Evolutionary conservation across 2,888 invertebrate species (phyloP).

Genomic region (Aphidoletes aphidimyza): DNA sequence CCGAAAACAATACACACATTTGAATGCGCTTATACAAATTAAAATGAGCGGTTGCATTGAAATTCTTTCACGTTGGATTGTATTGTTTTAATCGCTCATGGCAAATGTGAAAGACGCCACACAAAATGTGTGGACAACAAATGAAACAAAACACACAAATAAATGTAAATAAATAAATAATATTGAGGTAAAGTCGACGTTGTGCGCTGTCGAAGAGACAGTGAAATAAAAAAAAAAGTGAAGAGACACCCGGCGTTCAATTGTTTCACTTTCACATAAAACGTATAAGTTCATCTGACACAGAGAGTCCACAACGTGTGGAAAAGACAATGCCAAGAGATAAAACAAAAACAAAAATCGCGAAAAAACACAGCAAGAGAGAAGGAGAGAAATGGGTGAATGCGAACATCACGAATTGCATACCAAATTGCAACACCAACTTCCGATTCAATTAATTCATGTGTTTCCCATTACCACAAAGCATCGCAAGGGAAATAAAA

Average conservation of each 20-base stretch:
- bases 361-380: not conserved
- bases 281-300: constrained; percentile 26
- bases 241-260: not conserved
- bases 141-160: not conserved
- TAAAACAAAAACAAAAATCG: not conserved
- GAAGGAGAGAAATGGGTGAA: constrained; percentile 2
- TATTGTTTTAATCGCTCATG: constrained; percentile 14
- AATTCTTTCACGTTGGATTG: constrained; percentile 51
- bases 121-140: not conserved
- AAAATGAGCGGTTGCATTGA: not conserved
- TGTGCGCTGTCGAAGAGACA: not conserved
- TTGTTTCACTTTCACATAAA: constrained; percentile 41
- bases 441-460: constrained; percentile 21
- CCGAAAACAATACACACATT: constrained; percentile 8
- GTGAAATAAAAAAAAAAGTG: not conserved
- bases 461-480: not conserved
- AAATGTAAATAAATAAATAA: not conserved
- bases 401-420: not conserved
- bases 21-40: not conserved
- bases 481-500: not conserved
- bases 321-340: not conserved
- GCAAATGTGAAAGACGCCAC: not conserved
- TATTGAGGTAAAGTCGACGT: too few relatives aligned
- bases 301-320: not conserved
- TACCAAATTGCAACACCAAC: not conserved